Conservation (phyloP, 2,797 vertebrate species). For the Sebastes trivittatus region DNA sequence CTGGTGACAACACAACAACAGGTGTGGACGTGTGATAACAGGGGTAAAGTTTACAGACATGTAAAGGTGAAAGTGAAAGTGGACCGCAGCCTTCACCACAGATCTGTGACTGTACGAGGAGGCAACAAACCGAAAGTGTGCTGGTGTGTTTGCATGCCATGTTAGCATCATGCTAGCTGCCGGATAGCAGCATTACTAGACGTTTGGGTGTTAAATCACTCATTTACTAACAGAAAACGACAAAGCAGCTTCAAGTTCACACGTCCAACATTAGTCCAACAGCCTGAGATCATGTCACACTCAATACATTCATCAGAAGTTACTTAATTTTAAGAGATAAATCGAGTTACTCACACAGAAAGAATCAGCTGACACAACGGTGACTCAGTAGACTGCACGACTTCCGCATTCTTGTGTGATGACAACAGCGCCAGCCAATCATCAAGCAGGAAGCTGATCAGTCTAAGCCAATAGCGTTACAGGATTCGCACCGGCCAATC, state of each 20-base stretch:
- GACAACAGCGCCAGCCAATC: slow-evolving; percentile 73
- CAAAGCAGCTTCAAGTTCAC: slow-evolving; percentile 4
- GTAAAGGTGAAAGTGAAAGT: slow-evolving; percentile 65
- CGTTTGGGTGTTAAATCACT: slow-evolving; percentile 13
- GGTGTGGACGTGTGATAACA: slow-evolving; percentile 42
- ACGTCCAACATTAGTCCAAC: neutral
- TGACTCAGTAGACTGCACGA: slow-evolving; percentile 86
- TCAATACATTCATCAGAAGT: slow-evolving; percentile 22
- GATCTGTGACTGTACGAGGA: neutral
- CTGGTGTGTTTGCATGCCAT: neutral
- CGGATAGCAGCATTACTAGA: slow-evolving; percentile 47
- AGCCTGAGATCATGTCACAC: slow-evolving; percentile 5
- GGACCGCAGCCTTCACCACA: neutral
- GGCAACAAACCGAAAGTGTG: slow-evolving; percentile 49
- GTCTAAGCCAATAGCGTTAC: slow-evolving; percentile 56
- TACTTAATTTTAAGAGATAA: slow-evolving; percentile 63
- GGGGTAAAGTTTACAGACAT: slow-evolving; percentile 24
- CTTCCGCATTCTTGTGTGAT: slow-evolving; percentile 85
- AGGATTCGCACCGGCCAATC: slow-evolving; percentile 52
- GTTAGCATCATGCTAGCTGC: slow-evolving; percentile 72
- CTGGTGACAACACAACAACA: slow-evolving; percentile 64
- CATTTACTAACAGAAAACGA: slow-evolving; percentile 23
- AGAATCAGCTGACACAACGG: slow-evolving; percentile 88
- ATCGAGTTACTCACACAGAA: slow-evolving; percentile 87
- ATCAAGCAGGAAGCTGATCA: rapidly evolving